A percentile compares a stretch with the other conserved stretches of the same genome.
Conservation (phyloP, 2,113 vertebrate genomes). For the Labrus mixtus region DNA sequence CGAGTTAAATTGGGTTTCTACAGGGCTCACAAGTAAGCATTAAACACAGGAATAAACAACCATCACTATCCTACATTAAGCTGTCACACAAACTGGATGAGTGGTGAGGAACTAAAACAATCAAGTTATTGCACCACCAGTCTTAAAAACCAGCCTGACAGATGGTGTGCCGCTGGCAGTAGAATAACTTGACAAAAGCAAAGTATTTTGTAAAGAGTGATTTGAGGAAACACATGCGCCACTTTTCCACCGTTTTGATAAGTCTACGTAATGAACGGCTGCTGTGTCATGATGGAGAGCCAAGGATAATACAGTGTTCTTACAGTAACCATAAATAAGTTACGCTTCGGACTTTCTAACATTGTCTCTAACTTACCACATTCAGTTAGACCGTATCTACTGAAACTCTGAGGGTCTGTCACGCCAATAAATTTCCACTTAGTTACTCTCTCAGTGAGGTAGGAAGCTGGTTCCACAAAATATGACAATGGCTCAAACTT, state of each 20-base stretch:
- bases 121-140: constrained; percentile 39
- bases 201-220: constrained; percentile 31
- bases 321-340: neutral
- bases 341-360: neutral
- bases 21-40: constrained; percentile 38
- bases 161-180: constrained; percentile 37
- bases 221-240: neutral
- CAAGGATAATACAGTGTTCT: neutral
- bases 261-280: constrained; percentile 8
- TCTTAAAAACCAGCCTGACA: constrained; percentile 41
- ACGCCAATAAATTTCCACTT: constrained; percentile 1
- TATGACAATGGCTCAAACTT: constrained; percentile 13
- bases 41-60: constrained; percentile 45
- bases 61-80: constrained; percentile 40
- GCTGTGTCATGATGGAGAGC: neutral
- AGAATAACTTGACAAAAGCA: constrained; percentile 18
- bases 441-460: constrained; percentile 13
- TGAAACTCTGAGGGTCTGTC: neutral
- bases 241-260: constrained; percentile 17
- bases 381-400: too few species aligned
- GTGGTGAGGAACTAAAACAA: constrained; percentile 50
- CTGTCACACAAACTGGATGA: constrained; percentile 38
- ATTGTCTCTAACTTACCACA: too few species aligned
- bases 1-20: constrained; percentile 32
- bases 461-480: neutral